These are phyloP conservation scores for Agapornis canus DNA, from an alignment of 2,797 vertebrate species.

Conservation along the genomic window DNA sequence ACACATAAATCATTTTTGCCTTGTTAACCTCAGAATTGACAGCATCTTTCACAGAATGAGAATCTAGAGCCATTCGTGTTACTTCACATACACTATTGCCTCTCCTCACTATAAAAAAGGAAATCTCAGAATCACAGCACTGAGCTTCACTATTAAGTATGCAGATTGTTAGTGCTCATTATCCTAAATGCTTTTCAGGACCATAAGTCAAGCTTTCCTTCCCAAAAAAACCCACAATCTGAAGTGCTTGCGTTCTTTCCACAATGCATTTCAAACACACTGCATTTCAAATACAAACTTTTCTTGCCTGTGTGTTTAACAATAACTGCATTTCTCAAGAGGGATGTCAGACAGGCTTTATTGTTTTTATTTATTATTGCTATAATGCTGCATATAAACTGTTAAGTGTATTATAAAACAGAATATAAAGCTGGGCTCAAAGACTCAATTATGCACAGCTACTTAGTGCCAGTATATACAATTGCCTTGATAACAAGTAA, in stretches of 20 bases:
- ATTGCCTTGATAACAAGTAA: background rate
- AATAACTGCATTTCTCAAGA: background rate
- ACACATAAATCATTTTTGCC: background rate
- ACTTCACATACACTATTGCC: background rate
- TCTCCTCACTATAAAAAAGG: background rate
- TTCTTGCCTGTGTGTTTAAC: background rate
- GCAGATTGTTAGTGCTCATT: accelerated
- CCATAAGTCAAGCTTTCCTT: background rate
- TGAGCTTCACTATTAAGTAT: background rate
- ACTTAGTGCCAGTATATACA: background rate
- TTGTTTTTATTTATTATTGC: background rate
- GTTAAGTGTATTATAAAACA: accelerated
- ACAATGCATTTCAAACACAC: background rate
- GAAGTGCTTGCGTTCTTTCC: background rate
- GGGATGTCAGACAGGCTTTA: background rate
- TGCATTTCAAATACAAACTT: background rate
- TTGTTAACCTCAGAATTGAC: background rate
- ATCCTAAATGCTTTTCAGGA: background rate
- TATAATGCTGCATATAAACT: background rate
- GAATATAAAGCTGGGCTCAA: background rate
- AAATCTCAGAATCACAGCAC: background rate
- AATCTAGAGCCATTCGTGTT: background rate
- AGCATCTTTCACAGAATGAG: background rate
- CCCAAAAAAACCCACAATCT: background rate
- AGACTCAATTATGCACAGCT: background rate